Evolutionary conservation across 2,797 vertebrate genomes (phyloP).

Genomic region (Premnoplex brunnescens): DNA sequence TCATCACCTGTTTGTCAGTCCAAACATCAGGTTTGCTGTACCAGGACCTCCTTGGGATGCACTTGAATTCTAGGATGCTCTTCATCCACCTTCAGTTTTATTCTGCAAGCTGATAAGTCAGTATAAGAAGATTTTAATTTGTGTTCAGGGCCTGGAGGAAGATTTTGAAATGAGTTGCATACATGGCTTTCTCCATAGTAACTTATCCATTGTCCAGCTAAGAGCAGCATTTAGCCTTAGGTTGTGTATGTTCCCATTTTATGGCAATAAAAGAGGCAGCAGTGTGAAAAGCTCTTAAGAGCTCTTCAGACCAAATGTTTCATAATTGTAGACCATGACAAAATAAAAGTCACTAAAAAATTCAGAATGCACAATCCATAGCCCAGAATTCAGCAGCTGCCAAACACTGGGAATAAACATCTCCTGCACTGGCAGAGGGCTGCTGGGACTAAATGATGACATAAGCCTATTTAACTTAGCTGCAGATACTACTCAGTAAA

Average conservation of each 20-base stretch:
- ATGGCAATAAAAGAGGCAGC: background rate
- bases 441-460: background rate
- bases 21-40: background rate
- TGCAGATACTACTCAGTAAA: background rate
- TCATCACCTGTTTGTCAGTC: background rate
- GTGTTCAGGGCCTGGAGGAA: background rate
- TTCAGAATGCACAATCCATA: background rate
- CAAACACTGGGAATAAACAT: background rate
- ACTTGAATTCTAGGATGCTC: background rate
- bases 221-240: slow-evolving; percentile 26
- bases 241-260: slow-evolving; percentile 26
- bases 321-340: slow-evolving; percentile 5
- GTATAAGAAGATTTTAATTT: background rate
- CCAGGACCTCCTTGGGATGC: background rate
- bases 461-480: background rate
- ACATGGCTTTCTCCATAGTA: background rate
- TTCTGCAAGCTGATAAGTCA: background rate
- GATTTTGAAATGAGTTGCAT: slow-evolving; percentile 14
- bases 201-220: background rate
- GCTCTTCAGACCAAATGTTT: slow-evolving; percentile 26
- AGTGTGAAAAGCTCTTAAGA: slow-evolving; percentile 25
- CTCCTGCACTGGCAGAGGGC: background rate
- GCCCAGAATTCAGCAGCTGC: background rate
- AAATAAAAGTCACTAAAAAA: slow-evolving; percentile 21
- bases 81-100: background rate